Percentiles rank a stretch among this genome's conserved stretches.
Evolutionary conservation across 2,113 vertebrate genomes (phyloP).

Genomic region (Chroicocephalus ridibundus): DNA sequence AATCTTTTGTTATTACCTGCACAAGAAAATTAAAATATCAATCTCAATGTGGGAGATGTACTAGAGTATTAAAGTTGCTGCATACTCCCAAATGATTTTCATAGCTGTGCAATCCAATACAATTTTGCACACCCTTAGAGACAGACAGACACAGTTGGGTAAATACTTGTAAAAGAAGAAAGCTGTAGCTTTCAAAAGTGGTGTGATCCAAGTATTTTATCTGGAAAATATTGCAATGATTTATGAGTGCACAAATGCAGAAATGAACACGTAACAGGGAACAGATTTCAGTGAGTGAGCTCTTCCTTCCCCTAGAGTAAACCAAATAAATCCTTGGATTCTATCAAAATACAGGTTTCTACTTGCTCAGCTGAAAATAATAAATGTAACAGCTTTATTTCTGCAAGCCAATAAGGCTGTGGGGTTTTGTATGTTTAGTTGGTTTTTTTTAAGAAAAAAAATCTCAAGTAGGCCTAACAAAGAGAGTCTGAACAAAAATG

Average conservation of each 20-base stretch:
- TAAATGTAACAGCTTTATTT: not conserved
- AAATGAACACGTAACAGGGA: not conserved
- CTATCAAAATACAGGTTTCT: not conserved
- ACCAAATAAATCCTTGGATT: not conserved
- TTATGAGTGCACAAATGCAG: not conserved
- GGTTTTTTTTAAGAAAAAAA: not conserved
- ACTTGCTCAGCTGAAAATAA: not conserved
- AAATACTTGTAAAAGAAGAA: conserved; percentile 38
- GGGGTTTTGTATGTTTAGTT: accelerated
- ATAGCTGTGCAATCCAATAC: not conserved
- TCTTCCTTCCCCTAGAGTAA: too few relatives aligned
- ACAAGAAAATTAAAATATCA: conserved; percentile 74
- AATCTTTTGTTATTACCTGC: conserved; percentile 69
- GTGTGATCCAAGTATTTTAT: not conserved
- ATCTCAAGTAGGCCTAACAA: not conserved
- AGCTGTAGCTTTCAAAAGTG: not conserved
- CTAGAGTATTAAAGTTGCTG: conserved; percentile 28
- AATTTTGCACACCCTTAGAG: conserved; percentile 22
- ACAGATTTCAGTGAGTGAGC: not conserved
- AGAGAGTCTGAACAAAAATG: not conserved
- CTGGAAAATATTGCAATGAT: not conserved
- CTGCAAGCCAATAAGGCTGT: not conserved
- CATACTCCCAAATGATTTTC: conserved; percentile 37
- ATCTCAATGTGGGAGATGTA: conserved; percentile 40
- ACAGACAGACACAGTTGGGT: not conserved